Evolutionary conservation across 1,140 invertebrate genomes (phyloP).

Genomic region (Orchestia grillus): DNA sequence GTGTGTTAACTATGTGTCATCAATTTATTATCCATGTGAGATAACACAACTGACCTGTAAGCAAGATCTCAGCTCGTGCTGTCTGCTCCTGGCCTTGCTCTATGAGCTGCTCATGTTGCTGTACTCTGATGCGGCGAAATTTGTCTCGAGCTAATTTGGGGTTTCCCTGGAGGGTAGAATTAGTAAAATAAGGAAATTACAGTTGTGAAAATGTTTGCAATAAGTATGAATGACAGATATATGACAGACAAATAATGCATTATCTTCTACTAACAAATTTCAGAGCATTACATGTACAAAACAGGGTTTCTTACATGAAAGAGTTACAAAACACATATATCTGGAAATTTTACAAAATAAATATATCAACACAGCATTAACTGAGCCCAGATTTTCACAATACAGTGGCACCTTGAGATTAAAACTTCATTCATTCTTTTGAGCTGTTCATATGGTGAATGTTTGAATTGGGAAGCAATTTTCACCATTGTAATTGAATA

Average conservation of each 20-base stretch:
- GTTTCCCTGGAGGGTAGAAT: background rate
- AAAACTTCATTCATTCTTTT: too few species aligned
- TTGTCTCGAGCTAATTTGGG: background rate
- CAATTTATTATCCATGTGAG: background rate
- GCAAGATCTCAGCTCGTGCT: constrained; percentile 43
- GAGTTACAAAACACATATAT: background rate
- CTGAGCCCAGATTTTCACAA: background rate
- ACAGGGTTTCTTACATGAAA: background rate
- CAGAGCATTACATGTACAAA: too few species aligned
- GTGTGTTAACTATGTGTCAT: too few species aligned
- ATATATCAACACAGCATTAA: background rate
- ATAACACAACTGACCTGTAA: constrained; percentile 45
- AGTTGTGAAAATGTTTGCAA: background rate
- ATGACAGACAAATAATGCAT: background rate
- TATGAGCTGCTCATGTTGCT: background rate
- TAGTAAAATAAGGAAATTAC: background rate
- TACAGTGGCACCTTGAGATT: too few species aligned
- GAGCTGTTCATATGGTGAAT: too few species aligned
- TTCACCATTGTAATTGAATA: too few species aligned
- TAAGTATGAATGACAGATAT: background rate
- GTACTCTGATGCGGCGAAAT: background rate
- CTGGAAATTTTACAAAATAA: background rate
- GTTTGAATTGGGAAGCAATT: too few species aligned
- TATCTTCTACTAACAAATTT: background rate
- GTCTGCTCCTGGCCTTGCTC: background rate